Conservation (phyloP, 2,888 invertebrate genomes). For the Campoletis raptor region DNA sequence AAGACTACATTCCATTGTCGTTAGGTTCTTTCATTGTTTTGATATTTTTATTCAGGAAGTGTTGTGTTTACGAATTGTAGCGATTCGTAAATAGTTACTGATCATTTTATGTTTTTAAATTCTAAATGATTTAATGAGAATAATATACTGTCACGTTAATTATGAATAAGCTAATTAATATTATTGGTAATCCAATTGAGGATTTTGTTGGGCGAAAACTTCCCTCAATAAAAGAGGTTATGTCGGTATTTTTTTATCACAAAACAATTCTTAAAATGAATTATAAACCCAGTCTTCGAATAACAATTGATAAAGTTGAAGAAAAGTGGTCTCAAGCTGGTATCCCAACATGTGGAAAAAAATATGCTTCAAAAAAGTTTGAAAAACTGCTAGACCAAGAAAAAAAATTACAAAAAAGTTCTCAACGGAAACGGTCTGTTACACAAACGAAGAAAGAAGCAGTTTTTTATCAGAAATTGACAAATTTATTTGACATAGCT, state of each 20-base stretch:
- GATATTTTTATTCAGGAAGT: no score
- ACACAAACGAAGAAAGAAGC: background rate
- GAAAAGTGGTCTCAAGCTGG: conserved; percentile 8
- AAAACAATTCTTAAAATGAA: background rate
- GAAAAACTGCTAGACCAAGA: background rate
- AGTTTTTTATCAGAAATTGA: background rate
- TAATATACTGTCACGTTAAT: no score
- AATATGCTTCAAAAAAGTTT: background rate
- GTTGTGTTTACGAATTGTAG: no score
- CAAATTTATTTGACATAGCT: conserved; percentile 8
- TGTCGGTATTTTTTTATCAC: conserved; percentile 1
- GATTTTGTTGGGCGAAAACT: no score
- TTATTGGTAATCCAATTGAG: no score
- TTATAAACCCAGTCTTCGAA: background rate
- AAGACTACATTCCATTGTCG: no score
- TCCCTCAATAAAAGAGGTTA: conserved; percentile 1
- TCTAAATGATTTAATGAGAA: no score
- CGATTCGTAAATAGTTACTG: no score
- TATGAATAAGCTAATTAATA: no score
- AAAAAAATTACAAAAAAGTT: conserved; percentile 16
- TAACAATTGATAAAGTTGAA: background rate
- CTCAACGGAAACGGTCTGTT: background rate
- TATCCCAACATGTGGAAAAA: conserved; percentile 9
- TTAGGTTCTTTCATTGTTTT: no score
- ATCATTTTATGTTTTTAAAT: no score